phyloP scores from a whole-genome alignment of 2,888 invertebrate species.

The Amaurobius ferox region DNA sequence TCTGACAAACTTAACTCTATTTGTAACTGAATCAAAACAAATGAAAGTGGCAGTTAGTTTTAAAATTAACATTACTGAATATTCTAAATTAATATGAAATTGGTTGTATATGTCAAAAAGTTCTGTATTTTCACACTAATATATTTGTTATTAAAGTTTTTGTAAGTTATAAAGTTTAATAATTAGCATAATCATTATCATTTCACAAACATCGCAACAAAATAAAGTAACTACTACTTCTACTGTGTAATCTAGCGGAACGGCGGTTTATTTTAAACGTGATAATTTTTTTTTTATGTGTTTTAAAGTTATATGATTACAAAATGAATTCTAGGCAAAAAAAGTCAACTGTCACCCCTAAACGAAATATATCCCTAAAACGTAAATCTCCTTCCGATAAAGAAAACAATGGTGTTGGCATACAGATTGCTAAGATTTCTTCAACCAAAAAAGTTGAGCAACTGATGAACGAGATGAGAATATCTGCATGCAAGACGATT shows the following conservation, averaged over 20 bases:
- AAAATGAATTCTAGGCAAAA: slow-evolving; percentile 1
- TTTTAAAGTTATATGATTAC: background rate
- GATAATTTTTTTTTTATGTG: too few relatives aligned
- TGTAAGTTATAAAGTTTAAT: too few relatives aligned
- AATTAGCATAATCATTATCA: too few relatives aligned
- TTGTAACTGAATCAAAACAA: too few relatives aligned
- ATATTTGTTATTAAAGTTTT: too few relatives aligned
- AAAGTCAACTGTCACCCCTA: background rate
- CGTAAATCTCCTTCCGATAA: background rate
- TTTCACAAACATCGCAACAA: too few relatives aligned
- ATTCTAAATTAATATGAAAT: too few relatives aligned
- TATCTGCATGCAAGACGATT: slow-evolving; percentile 52
- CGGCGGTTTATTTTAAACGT: background rate
- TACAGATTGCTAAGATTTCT: slow-evolving; percentile 5
- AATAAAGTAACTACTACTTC: slow-evolving; percentile 21
- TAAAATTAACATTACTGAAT: too few relatives aligned
- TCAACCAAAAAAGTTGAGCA: slow-evolving; percentile 29
- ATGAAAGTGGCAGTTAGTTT: too few relatives aligned
- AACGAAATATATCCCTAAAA: background rate
- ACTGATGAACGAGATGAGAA: slow-evolving; percentile 47
- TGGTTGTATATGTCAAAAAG: too few relatives aligned
- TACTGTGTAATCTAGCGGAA: background rate
- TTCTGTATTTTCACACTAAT: too few relatives aligned
- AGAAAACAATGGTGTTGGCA: slow-evolving; percentile 29
- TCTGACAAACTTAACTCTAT: too few relatives aligned